A percentile compares a stretch with the other conserved stretches of the same genome.
Conservation (phyloP, 2,113 vertebrate species). For the Tychaedon coryphoeus region DNA sequence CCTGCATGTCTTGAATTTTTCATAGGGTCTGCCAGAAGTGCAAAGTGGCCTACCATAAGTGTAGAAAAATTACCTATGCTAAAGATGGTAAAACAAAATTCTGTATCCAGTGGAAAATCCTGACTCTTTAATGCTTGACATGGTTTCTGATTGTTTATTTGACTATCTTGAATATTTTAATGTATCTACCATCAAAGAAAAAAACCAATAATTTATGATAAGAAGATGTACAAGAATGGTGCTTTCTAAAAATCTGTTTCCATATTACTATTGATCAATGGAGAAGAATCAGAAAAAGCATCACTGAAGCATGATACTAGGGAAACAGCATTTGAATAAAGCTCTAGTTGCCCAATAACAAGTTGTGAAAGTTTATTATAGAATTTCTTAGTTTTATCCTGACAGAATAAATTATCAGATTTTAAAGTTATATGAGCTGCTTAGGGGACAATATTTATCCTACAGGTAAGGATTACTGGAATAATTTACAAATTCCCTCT, state of each 20-base stretch:
- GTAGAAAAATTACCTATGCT: not conserved
- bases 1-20: not conserved
- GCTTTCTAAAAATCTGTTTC: not conserved
- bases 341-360: not conserved
- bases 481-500: not conserved
- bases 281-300: not conserved
- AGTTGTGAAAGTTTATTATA: not conserved
- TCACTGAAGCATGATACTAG: not conserved
- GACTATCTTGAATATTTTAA: not conserved
- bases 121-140: not conserved
- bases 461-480: slow-evolving; percentile 8
- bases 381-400: not conserved
- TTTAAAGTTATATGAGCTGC: not conserved
- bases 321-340: not conserved
- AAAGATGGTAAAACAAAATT: not conserved
- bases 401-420: slow-evolving; percentile 14
- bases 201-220: not conserved
- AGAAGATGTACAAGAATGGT: not conserved
- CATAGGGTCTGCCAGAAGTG: not conserved
- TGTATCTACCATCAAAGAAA: not conserved
- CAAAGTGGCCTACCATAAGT: not conserved
- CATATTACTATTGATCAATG: not conserved
- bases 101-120: not conserved
- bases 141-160: not conserved
- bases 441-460: slow-evolving; percentile 9